Evolutionary conservation across 2,113 vertebrate species (phyloP).

Genomic region (Periophthalmodon schlosseri): DNA sequence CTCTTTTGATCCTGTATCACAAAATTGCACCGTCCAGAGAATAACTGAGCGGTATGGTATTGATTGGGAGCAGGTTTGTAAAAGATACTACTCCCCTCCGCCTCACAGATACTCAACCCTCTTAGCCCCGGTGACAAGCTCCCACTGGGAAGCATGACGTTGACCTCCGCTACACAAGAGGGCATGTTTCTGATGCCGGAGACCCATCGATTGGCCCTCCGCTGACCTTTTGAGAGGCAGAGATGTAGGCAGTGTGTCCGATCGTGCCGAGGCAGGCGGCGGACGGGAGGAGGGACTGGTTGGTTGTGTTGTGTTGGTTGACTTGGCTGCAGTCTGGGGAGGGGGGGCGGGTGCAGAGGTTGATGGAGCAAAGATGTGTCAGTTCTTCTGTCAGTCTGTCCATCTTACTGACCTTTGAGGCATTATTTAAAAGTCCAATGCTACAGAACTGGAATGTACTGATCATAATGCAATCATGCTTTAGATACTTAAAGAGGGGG

Average conservation of each 20-base stretch:
- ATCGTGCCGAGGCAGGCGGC: conserved; percentile 18
- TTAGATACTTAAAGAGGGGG: neutral
- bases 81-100: conserved; percentile 82
- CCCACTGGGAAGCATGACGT: conserved; percentile 36
- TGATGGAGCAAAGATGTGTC: conserved; percentile 40
- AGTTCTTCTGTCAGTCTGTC: conserved; percentile 19
- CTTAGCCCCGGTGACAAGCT: conserved; percentile 33
- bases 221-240: conserved; percentile 79
- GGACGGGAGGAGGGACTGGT: conserved; percentile 9
- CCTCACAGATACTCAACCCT: conserved; percentile 32
- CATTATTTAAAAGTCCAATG: conserved; percentile 1
- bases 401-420: conserved; percentile 15
- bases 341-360: neutral
- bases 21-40: conserved; percentile 59
- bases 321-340: conserved; percentile 10
- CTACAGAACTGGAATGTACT: neutral
- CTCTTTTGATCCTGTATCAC: conserved; percentile 74
- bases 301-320: conserved; percentile 36
- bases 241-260: conserved; percentile 61
- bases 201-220: conserved; percentile 79
- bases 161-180: conserved; percentile 77
- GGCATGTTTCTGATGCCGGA: conserved; percentile 77
- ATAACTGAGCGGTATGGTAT: conserved; percentile 83
- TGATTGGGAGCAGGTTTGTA: conserved; percentile 82
- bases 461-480: neutral